Conservation (phyloP, 2,113 vertebrate species). For the Euleptes europaea region DNA sequence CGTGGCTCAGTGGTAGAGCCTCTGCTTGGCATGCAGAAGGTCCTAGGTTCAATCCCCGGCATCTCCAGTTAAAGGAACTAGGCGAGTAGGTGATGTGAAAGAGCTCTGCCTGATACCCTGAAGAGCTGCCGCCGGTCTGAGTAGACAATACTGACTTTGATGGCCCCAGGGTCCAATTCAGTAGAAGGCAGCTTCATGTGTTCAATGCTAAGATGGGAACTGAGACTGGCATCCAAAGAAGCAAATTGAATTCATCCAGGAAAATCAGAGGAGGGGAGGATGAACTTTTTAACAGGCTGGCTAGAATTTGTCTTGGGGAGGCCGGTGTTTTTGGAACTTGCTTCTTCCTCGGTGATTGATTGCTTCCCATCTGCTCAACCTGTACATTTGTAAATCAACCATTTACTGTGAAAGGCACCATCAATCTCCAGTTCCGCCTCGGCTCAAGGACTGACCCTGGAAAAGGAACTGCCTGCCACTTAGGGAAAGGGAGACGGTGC, state of each 20-base stretch:
- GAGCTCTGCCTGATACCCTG: too few species aligned
- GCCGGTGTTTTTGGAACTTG: not conserved
- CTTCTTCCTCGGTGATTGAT: not conserved
- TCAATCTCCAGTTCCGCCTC: not conserved
- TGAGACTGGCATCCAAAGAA: too few species aligned
- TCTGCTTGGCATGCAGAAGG: too few species aligned
- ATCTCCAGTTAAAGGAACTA: too few species aligned
- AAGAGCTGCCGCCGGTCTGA: too few species aligned
- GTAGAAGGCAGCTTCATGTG: too few species aligned
- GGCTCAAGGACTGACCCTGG: not conserved
- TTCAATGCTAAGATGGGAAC: too few species aligned
- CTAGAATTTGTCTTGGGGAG: not conserved
- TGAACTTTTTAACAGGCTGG: not conserved
- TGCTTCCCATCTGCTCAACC: not conserved
- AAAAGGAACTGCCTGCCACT: not conserved
- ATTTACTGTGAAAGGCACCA: not conserved
- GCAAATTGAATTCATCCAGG: not conserved
- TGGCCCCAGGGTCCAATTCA: too few species aligned
- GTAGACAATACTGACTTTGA: too few species aligned
- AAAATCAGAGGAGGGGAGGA: not conserved
- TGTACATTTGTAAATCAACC: not conserved
- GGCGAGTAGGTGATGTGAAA: too few species aligned
- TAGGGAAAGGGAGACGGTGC: not conserved
- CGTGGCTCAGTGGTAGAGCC: too few species aligned
- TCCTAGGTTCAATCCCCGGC: too few species aligned